Base-by-base conservation (phyloP, 2,797 vertebrate species). In the Apogon hyalosoma region DNA sequence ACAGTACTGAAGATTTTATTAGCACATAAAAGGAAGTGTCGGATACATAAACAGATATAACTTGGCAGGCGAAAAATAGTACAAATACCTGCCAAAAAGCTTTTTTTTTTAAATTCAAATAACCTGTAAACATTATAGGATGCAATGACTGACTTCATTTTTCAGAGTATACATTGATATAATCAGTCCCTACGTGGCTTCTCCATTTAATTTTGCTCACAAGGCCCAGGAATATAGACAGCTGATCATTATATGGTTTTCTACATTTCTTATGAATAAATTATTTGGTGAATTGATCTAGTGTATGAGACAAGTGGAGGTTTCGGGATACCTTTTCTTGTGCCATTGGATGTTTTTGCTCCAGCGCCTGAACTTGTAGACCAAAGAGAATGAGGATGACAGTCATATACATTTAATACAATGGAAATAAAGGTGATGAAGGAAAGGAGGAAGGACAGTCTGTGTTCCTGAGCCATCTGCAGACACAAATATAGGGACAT, bases 391-490 rank as follows among this genome's bases (percentile, higher is more conserved):
- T 24, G 40, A 67, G 69, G 64, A 46, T 73, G 52, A 54, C 74
- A 73, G 55, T 52, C 51, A 77, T 60, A 68, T 24, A 63, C 18
- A 59, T 33, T 47, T 1, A 18, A 41, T 0, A 81, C 16, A 57
- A 45, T 14, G 53, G 33, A 50, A 28, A 87, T 8, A 61, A 60
- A 57, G 10, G 59, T 3, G 42, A 67, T n/a, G 45, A 80, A 2
- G 11, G 7, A 21, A 7, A 73, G 51, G 51, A 61, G 14, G 42
- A 58, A 19, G n/a, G 21, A 1, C 2, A 3, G 47, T 33, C 46
- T 48, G 12, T 13, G 15, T 41, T 59, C 50, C 3, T 0, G 10
- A 64, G 59, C 18, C 87, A 89, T 90, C 90, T 91, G 73, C 10
- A 40, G 31, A 65, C 7, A 77, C 21, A 69, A 8, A 55, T 33